Base-by-base conservation (phyloP, 2,113 vertebrate genomes). In the Campylorhamphus procurvoides region DNA sequence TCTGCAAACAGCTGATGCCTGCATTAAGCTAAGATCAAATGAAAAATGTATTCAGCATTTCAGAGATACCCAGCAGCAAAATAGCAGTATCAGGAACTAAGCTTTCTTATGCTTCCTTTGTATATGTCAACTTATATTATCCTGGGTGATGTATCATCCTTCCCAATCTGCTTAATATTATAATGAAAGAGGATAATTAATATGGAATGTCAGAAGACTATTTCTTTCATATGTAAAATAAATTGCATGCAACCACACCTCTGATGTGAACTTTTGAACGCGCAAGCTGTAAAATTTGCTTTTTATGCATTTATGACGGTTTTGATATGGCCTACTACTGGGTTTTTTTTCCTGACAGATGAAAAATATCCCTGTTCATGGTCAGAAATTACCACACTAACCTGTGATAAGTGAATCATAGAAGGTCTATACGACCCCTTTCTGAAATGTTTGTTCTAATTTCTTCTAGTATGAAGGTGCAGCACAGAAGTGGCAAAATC, bases 21-120 rank as follows among this genome's bases (percentile, higher is more conserved):
- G 86, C 92, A 97, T 96, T 98, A 97, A 97, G 97, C 72, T 90
- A 92, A 96, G 95, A 98, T 98, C 83, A 98, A 97, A 97, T 97
- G 96, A 96, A 95, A 98, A 97, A 90, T 96, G 91, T 96, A 96
- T 97, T 98, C 97, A 98, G 96, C 97, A 94, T 96, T 96, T 97
- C 96, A 93, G 73, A 97, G 91, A 96, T 94, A 97, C 97, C 96
- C 94, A 92, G 95, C 87, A 97, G 84, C 87, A 94, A 89, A 95
- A 92, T 96, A 93, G 90, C 63, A 91, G 37, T 82, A 91, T 92
- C 69, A 87, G 80, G 87, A 84, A 85, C 90, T 97, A 90, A 97
- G 87, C 91, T 97, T 95, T 93, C 87, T 95, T 97, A 96, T 11
- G 69, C 86, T 94, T 94, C 81, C 95, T 97, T 90, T 92, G 83